Percentiles rank a stretch among this genome's conserved stretches.
Conservation (phyloP, 2,113 vertebrate species). For the Calypte anna region DNA sequence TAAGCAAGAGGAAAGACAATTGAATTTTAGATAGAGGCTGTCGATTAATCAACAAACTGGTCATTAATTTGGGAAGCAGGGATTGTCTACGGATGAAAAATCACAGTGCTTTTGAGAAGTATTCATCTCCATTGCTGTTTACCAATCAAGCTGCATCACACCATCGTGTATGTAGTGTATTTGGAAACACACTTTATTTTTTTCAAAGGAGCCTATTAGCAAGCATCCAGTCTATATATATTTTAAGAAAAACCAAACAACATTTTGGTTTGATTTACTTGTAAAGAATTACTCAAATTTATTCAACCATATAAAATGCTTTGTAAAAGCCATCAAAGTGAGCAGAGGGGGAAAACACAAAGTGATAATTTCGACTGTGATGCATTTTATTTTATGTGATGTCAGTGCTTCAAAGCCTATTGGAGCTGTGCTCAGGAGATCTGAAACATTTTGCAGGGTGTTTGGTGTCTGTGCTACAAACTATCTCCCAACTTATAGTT, state of each 20-base stretch:
- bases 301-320: conserved; percentile 74
- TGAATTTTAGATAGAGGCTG: not conserved
- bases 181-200: conserved; percentile 40
- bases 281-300: conserved; percentile 64
- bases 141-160: conserved; percentile 33
- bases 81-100: conserved; percentile 6
- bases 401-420: conserved; percentile 75
- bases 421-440: conserved; percentile 38
- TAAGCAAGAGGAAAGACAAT: not conserved
- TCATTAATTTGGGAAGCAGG: not conserved
- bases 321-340: conserved; percentile 72
- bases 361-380: conserved; percentile 60
- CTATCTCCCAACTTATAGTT: conserved; percentile 37
- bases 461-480: conserved; percentile 30
- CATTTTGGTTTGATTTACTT: conserved; percentile 67
- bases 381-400: conserved; percentile 72
- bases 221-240: not conserved
- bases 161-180: conserved; percentile 55
- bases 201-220: not conserved
- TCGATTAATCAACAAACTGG: not conserved
- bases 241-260: not conserved
- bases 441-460: conserved; percentile 16
- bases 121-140: conserved; percentile 49
- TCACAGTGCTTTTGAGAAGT: not conserved
- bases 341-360: conserved; percentile 35